phyloP scores from a whole-genome alignment of 2,888 invertebrate species.

The Apomyelois bistriatella region DNA sequence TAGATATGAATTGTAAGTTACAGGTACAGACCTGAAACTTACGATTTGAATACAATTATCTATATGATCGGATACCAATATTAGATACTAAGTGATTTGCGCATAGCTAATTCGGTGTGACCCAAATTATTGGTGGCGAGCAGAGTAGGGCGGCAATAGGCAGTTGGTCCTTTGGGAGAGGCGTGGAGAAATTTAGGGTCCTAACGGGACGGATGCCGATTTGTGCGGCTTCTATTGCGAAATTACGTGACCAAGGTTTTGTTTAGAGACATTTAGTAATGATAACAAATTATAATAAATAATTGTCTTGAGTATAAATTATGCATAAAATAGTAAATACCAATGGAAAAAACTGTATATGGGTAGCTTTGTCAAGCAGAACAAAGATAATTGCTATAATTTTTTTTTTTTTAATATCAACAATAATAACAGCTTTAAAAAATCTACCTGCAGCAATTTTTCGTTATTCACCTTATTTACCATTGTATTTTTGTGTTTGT shows the following conservation, averaged over 20 bases:
- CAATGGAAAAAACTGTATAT: too few relatives aligned
- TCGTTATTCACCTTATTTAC: too few relatives aligned
- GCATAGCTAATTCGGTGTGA: constrained; percentile 60
- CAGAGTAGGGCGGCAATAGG: constrained; percentile 53
- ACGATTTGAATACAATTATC: background rate
- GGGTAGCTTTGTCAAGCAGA: too few relatives aligned
- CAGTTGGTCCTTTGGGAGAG: constrained; percentile 54
- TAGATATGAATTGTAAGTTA: too few relatives aligned
- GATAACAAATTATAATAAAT: background rate
- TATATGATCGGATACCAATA: constrained; percentile 25
- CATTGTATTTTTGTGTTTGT: too few relatives aligned
- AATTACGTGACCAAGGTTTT: constrained; percentile 16
- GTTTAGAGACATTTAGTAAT: constrained; percentile 13
- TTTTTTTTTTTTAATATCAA: too few relatives aligned
- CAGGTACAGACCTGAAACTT: too few relatives aligned
- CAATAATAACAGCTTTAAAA: too few relatives aligned
- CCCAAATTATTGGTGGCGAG: constrained; percentile 64
- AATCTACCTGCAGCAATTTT: too few relatives aligned
- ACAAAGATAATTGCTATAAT: too few relatives aligned
- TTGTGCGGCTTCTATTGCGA: constrained; percentile 25
- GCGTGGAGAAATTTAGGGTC: constrained; percentile 46
- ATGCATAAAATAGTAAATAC: too few relatives aligned
- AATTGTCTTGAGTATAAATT: too few relatives aligned
- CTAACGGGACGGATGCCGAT: constrained; percentile 39
- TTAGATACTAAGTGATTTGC: constrained; percentile 51